A percentile compares a stretch with the other conserved stretches of the same genome.
phyloP scores from a whole-genome alignment of 2,888 invertebrate species.

The Harpagoxenus sublaevis region DNA sequence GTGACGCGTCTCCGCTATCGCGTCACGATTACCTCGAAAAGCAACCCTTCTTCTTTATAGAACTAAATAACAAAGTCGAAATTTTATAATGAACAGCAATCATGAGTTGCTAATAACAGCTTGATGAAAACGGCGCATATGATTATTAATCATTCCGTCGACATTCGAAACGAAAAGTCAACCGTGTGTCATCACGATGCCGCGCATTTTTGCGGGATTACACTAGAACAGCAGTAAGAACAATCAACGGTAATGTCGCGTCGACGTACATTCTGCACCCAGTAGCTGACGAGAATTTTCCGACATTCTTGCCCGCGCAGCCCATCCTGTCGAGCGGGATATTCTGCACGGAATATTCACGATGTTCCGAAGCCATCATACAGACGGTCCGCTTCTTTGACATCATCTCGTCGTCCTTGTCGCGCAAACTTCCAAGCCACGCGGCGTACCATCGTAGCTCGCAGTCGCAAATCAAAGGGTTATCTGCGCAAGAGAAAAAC shows the following conservation, averaged over 20 bases:
- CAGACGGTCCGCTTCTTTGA: conserved; percentile 95
- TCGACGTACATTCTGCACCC: conserved; percentile 38
- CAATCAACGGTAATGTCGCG: conserved; percentile 47
- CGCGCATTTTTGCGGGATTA: conserved; percentile 46
- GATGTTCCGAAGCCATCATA: conserved; percentile 93
- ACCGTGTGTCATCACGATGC: conserved; percentile 28
- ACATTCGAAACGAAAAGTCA: conserved; percentile 37
- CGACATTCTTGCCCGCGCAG: conserved; percentile 90
- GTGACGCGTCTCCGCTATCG: conserved; percentile 72
- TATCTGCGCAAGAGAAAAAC: conserved; percentile 89
- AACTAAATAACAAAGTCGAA: background rate
- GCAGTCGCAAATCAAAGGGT: conserved; percentile 95
- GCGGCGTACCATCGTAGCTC: conserved; percentile 95
- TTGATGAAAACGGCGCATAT: background rate
- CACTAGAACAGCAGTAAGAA: conserved; percentile 38
- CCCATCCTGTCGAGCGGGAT: conserved; percentile 94
- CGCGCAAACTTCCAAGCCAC: conserved; percentile 92
- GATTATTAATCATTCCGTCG: background rate
- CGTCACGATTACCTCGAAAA: conserved; percentile 60
- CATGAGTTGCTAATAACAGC: background rate
- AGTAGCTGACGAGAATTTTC: conserved; percentile 74
- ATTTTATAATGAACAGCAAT: background rate
- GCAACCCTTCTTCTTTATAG: background rate
- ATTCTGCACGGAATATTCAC: conserved; percentile 93
- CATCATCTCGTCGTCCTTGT: conserved; percentile 95